A percentile compares a stretch with the other conserved stretches of the same genome.
These are phyloP conservation scores for Indicator indicator DNA, from an alignment of 2,113 vertebrate species.

Conservation along the genomic window DNA sequence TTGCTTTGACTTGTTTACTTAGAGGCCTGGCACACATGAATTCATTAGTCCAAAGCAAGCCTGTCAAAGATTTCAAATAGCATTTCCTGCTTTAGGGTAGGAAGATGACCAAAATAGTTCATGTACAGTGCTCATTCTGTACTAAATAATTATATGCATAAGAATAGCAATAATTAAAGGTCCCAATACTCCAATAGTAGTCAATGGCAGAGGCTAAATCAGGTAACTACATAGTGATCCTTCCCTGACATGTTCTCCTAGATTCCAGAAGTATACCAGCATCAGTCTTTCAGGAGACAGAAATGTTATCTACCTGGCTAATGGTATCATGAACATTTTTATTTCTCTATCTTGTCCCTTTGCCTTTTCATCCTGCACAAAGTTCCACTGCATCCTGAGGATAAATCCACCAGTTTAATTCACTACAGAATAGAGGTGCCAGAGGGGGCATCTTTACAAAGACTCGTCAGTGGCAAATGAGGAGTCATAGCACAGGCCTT, in stretches of 20 bases:
- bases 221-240: not conserved
- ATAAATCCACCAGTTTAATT: not conserved
- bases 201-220: fast-evolving
- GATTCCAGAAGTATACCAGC: fast-evolving
- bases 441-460: not conserved
- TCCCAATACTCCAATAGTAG: fast-evolving
- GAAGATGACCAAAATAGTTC: not conserved
- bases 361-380: not conserved
- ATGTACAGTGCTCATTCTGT: not conserved
- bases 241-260: not conserved
- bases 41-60: not conserved
- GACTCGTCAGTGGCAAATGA: not conserved
- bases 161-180: not conserved
- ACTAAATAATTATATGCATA: not conserved
- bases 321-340: not conserved
- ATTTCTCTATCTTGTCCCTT: not conserved
- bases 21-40: not conserved
- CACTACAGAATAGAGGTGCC: not conserved
- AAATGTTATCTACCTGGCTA: not conserved
- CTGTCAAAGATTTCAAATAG: not conserved
- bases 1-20: not conserved
- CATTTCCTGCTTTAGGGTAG: not conserved
- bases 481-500: not conserved
- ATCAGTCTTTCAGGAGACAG: fast-evolving
- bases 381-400: not conserved